Base-by-base conservation (phyloP, 2,797 vertebrate species). In the Argyrosomus regius region DNA sequence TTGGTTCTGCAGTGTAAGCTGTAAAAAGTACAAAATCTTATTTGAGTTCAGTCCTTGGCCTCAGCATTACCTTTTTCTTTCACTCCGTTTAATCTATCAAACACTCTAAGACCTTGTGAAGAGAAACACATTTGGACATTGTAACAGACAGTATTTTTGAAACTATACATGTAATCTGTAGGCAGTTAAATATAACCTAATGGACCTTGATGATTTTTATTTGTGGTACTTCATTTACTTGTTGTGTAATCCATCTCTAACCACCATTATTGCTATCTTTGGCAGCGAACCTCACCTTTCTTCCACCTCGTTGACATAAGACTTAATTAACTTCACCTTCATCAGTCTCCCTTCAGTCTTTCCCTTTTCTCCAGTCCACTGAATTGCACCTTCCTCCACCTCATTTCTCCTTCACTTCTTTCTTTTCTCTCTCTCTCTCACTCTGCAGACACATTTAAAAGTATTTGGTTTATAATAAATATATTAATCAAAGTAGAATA, bases 271-370 rank as follows among this genome's bases (percentile, higher is more conserved):
- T 72, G 41, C 49, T 70, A 60, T 56, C 62, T 73, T 64, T 75
- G 65, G 72, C 62, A 71, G 71, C 3, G 11, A 58, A 46, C 49
- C n/a, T 39, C 70, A 57, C 65, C 46, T 71, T 65, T 65, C 35
- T 20, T 49, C 49, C 73, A 68, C 46, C 72, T 66, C 58, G 8
- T 71, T 73, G 81, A 84, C 80, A 85, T 46, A 80, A 81, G 72
- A 79, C 82, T 86, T 78, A 87, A 92, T 92, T 88, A 91, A 89
- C 77, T 82, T 88, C 78, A 72, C 72, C 39, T 78, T 77, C 69
- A 82, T 82, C 74, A 68, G 54, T 71, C 65, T 83, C 70, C 43
- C 72, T 75, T 84, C 68, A 75, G 41, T 45, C 35, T 35, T 65
- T 56, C 48, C 9, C 39, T 57, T 72, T 56, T 76, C 41, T 70